Evolutionary conservation across 1,140 invertebrate genomes (phyloP).

Genomic region (Macrotrachela quadricornifera): DNA sequence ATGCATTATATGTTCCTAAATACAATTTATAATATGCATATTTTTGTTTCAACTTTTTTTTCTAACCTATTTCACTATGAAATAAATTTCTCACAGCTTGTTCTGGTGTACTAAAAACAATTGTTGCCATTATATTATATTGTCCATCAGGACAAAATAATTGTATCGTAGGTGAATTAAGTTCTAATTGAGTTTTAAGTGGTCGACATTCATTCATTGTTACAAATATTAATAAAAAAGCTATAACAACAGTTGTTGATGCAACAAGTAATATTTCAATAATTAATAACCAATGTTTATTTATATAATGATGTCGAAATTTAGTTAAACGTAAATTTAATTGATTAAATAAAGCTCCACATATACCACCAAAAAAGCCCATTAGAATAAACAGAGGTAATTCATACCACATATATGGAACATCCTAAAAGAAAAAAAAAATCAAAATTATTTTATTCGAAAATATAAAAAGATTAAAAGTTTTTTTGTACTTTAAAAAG

Average conservation of each 20-base stretch:
- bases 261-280: slow-evolving; percentile 66
- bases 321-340: slow-evolving; percentile 70
- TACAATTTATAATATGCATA: too few species aligned
- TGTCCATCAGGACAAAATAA: slow-evolving; percentile 73
- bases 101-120: slow-evolving; percentile 95
- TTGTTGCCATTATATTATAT: slow-evolving; percentile 62
- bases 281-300: slow-evolving; percentile 49
- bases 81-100: slow-evolving; percentile 70
- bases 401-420: slow-evolving; percentile 68
- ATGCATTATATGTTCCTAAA: too few species aligned
- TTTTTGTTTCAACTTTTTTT: too few species aligned
- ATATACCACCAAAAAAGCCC: slow-evolving; percentile 54
- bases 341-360: slow-evolving; percentile 80
- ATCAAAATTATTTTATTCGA: neutral
- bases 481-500: slow-evolving; percentile 45
- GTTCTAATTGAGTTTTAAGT: slow-evolving; percentile 17
- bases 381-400: slow-evolving; percentile 72
- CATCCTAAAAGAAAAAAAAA: slow-evolving; percentile 34
- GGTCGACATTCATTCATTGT: slow-evolving; percentile 52
- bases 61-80: slow-evolving; percentile 51
- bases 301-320: slow-evolving; percentile 55
- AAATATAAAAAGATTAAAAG: neutral
- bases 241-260: slow-evolving; percentile 53
- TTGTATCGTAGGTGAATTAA: slow-evolving; percentile 23
- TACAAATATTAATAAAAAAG: slow-evolving; percentile 53